Base-by-base conservation (phyloP, 2,113 vertebrate species). In the Brachypteracias leptosomus region DNA sequence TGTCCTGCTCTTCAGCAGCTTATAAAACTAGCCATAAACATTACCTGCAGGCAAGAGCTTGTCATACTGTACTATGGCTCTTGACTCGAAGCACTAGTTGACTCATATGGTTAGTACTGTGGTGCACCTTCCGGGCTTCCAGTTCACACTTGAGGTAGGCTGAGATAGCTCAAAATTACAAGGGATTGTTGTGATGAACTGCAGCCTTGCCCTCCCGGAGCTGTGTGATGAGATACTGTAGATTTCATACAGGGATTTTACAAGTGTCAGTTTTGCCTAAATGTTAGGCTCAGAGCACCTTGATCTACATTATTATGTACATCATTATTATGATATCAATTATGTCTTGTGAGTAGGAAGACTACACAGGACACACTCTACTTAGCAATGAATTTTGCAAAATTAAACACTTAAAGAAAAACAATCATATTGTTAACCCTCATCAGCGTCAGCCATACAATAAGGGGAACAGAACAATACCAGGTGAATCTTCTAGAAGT, bases 1-100 rank as follows among this genome's bases (percentile, higher is more conserved):
- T 1, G 9, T 94, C 57, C 82, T 94, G 79, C 75, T 93, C 88
- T 83, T 91, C 95, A 90, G 79, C 59, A 93, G 93, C 88, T 96
- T 95, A 90, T 94, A 92, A 97, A 96, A 94, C 65, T 68, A 80
- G 79, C 82, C 70, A 94, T 95, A 96, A 95, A 95, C 90, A 94
- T 88, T 77, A 88, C 88, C 90, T 93, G 58, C 85, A 65, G 88
- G 83, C 95, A 78, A 92, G 72, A 86, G 85, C 92, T 80, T 94
- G 92, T 94, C 92, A 91, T n/a, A 24, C 24, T 18, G 38, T 24
- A 63, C 59, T 54, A 5, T 4, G 36, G 40, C 36, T 89, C 62
- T 87, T 74, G 88, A 95, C 90, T 96, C 85, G 88, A 71, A 90
- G 82, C 52, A 49, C 33, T 57, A 29, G 38, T 52, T 74, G 82